Conservation (phyloP, 2,888 invertebrate species). For the Biston betularia region DNA sequence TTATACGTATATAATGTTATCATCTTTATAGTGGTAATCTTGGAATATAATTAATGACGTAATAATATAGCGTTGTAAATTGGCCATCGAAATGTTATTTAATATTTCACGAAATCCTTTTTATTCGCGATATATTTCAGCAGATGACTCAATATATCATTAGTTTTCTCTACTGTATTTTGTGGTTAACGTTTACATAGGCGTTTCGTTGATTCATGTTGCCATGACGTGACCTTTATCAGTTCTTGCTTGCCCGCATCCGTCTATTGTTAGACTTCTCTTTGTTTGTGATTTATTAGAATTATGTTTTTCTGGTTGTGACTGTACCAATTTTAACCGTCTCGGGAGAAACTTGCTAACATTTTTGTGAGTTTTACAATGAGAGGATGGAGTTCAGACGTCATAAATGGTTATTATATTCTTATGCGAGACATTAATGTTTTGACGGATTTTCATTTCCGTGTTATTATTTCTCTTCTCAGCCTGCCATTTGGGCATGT, state of each 20-base stretch:
- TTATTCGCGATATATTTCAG: constrained; percentile 3
- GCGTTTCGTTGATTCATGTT: constrained; percentile 12
- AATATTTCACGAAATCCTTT: neutral
- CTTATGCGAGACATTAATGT: neutral
- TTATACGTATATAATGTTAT: neutral
- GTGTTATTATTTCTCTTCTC: constrained; percentile 1
- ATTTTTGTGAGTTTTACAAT: neutral
- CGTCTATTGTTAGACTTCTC: constrained; percentile 35
- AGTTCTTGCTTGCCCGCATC: constrained; percentile 40
- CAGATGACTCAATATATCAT: constrained; percentile 15
- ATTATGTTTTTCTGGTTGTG: constrained; percentile 7
- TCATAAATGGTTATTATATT: constrained; percentile 2
- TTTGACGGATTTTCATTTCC: constrained; percentile 5
- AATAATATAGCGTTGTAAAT: neutral
- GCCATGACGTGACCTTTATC: constrained; percentile 32
- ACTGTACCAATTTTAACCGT: neutral
- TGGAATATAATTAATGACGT: neutral
- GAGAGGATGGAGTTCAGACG: constrained; percentile 1
- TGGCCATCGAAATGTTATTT: neutral
- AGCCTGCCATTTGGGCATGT: constrained; percentile 1
- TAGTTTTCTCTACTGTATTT: constrained; percentile 17
- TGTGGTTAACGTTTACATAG: constrained; percentile 22
- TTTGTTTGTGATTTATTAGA: constrained; percentile 27
- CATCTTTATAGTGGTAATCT: constrained; percentile 9
- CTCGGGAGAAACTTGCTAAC: neutral